These are phyloP conservation scores for Aleiodes sp. DNA, from an alignment of 1,140 invertebrate species.

Conservation along the genomic window DNA sequence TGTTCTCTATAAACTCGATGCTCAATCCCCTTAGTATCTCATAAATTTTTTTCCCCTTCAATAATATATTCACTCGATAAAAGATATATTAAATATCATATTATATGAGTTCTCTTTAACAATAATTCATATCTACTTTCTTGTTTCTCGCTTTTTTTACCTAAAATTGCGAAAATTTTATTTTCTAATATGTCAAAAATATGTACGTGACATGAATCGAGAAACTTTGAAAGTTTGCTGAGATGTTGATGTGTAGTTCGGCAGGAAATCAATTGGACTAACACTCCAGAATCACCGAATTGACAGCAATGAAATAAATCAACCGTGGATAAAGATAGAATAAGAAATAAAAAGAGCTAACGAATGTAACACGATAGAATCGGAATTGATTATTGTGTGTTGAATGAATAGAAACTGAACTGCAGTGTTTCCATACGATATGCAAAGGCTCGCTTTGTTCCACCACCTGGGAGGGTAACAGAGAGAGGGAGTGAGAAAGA, in stretches of 20 bases:
- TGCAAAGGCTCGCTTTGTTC: background rate
- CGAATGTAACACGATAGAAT: too few relatives aligned
- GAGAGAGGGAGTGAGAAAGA: too few relatives aligned
- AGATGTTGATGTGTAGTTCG: background rate
- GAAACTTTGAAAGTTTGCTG: background rate
- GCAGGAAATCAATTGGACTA: background rate
- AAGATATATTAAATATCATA: too few relatives aligned
- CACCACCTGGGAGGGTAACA: too few relatives aligned
- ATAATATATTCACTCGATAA: too few relatives aligned
- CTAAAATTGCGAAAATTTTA: background rate
- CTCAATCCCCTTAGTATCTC: too few relatives aligned
- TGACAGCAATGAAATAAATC: background rate
- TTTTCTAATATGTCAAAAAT: background rate
- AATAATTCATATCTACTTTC: too few relatives aligned
- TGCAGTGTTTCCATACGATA: background rate
- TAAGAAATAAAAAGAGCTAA: background rate
- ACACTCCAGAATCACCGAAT: background rate
- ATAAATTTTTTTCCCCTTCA: too few relatives aligned
- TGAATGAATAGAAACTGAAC: background rate
- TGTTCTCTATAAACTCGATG: too few relatives aligned
- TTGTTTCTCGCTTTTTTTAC: too few relatives aligned
- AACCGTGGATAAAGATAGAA: background rate
- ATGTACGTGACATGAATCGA: background rate
- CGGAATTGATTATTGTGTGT: too few relatives aligned
- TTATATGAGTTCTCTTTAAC: too few relatives aligned